phyloP scores from a whole-genome alignment of 2,888 invertebrate genomes.

The Eupithecia vulgata region DNA sequence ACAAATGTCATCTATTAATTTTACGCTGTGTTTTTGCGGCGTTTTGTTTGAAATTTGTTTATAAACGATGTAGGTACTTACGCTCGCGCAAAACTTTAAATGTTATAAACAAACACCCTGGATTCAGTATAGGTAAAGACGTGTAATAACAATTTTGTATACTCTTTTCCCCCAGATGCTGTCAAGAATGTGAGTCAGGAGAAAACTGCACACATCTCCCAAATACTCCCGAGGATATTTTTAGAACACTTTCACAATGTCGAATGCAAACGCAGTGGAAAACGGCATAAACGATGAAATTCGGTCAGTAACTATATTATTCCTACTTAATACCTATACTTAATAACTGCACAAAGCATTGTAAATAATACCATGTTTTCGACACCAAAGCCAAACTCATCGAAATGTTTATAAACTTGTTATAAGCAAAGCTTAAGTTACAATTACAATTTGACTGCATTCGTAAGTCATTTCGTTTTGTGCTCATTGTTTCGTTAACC shows the following conservation, averaged over 20 bases:
- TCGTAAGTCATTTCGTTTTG: neutral
- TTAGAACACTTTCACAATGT: conserved; percentile 57
- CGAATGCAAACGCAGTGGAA: conserved; percentile 68
- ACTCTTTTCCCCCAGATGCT: conserved; percentile 58
- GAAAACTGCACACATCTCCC: conserved; percentile 34
- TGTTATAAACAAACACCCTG: neutral
- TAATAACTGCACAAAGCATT: neutral
- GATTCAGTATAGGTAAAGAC: neutral
- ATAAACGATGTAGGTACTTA: too few species aligned
- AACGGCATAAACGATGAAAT: conserved; percentile 71
- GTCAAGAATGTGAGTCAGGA: conserved; percentile 61
- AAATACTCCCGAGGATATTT: conserved; percentile 36
- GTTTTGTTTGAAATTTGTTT: conserved; percentile 39
- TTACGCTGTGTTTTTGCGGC: conserved; percentile 32
- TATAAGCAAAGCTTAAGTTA: conserved; percentile 1
- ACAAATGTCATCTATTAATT: conserved; percentile 30
- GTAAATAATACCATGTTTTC: neutral
- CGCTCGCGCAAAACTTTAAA: conserved; percentile 26
- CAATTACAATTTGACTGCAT: neutral
- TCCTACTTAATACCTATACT: conserved; percentile 9
- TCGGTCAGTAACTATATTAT: conserved; percentile 58
- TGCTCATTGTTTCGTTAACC: conserved; percentile 5
- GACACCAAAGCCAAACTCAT: neutral
- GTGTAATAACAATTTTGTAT: neutral
- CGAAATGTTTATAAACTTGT: conserved; percentile 2